phyloP scores from a whole-genome alignment of 2,113 vertebrate species.

The Callorhinus ursinus region DNA sequence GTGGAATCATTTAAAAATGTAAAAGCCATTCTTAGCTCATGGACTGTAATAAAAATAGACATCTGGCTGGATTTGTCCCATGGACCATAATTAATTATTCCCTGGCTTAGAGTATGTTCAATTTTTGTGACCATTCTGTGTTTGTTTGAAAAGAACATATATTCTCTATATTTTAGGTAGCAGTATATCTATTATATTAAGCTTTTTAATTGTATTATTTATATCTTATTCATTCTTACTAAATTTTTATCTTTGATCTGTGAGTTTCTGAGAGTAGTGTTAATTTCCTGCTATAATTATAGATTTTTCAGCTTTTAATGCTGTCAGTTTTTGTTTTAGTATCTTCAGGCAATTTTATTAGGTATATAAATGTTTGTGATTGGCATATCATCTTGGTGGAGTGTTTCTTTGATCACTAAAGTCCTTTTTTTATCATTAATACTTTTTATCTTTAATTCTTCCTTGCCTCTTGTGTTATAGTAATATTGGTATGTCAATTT shows the following conservation, averaged over 20 bases:
- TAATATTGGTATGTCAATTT: background rate
- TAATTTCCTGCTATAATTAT: background rate
- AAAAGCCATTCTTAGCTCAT: background rate
- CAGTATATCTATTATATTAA: background rate
- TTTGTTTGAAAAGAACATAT: background rate
- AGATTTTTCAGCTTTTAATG: background rate
- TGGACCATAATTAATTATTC: background rate
- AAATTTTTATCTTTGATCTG: background rate
- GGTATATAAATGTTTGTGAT: background rate
- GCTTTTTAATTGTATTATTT: background rate
- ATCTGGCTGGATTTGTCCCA: background rate
- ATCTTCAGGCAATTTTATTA: background rate
- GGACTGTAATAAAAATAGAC: background rate
- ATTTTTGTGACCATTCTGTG: background rate
- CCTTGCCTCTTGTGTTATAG: background rate
- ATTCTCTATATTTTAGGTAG: background rate
- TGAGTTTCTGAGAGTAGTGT: slow-evolving; percentile 1
- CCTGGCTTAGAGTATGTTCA: background rate
- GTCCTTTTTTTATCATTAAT: background rate
- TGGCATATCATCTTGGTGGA: background rate
- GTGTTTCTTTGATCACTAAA: background rate
- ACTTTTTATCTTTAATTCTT: background rate
- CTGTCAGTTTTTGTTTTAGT: background rate
- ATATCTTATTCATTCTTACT: background rate
- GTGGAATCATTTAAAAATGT: background rate